A percentile compares a stretch with the other conserved stretches of the same genome.
Evolutionary conservation across 2,113 vertebrate species (phyloP).

Genomic region (Salvelinus fontinalis): DNA sequence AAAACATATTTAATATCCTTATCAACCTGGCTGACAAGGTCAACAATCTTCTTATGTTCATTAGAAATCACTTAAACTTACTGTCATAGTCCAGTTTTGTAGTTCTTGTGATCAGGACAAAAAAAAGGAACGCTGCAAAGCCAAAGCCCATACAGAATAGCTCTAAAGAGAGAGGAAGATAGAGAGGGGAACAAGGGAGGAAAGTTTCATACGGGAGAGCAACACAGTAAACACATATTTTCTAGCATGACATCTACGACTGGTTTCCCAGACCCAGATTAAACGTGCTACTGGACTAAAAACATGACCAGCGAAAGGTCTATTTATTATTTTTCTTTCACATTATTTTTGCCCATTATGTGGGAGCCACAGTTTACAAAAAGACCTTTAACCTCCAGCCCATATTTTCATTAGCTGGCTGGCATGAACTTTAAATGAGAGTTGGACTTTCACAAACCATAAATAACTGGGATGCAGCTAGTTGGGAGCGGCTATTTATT

Average conservation of each 20-base stretch:
- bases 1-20: background rate
- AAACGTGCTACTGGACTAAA: too few relatives aligned
- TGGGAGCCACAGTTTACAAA: background rate
- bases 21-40: background rate
- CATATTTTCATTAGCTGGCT: background rate
- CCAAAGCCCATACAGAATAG: slow-evolving; percentile 91
- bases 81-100: slow-evolving; percentile 80
- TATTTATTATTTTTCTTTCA: background rate
- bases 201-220: background rate
- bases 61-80: slow-evolving; percentile 53
- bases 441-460: background rate
- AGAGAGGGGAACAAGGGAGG: background rate
- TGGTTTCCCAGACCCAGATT: background rate
- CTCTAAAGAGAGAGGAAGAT: slow-evolving; percentile 66
- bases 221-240: background rate
- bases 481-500: background rate
- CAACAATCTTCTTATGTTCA: background rate
- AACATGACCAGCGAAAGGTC: background rate
- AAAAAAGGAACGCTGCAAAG: slow-evolving; percentile 82
- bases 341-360: background rate
- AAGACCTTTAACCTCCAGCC: background rate
- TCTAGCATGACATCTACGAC: background rate
- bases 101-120: slow-evolving; percentile 79
- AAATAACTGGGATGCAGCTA: background rate
- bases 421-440: background rate